phyloP scores from a whole-genome alignment of 2,888 invertebrate species.

The Ormia ochracea region DNA sequence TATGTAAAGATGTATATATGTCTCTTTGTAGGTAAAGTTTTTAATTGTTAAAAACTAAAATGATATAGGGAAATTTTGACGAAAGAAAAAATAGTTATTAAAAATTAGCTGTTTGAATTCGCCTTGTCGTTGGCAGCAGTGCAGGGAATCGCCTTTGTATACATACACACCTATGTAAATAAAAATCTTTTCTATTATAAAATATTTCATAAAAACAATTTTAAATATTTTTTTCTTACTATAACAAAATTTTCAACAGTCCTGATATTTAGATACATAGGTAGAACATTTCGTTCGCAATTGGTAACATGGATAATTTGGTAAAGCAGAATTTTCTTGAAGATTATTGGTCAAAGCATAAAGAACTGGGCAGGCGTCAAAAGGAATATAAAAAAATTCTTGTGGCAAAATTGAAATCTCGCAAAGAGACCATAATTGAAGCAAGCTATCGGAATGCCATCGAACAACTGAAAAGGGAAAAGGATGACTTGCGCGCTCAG shows the following conservation, averaged over 20 bases:
- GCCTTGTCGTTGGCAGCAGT: too few relatives aligned
- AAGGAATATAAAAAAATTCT: slow-evolving; percentile 74
- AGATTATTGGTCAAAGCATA: slow-evolving; percentile 69
- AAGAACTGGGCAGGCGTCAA: slow-evolving; percentile 72
- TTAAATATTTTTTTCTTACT: not conserved
- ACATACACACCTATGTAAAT: too few relatives aligned
- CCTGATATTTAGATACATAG: not conserved
- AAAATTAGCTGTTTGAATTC: too few relatives aligned
- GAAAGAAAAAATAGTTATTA: too few relatives aligned
- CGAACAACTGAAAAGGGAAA: slow-evolving; percentile 70
- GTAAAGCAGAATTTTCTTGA: slow-evolving; percentile 68
- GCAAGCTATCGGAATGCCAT: slow-evolving; percentile 71
- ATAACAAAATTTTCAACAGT: slow-evolving; percentile 2
- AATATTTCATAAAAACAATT: not conserved
- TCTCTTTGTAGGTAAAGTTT: too few relatives aligned
- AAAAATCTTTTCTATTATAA: not conserved
- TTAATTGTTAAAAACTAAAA: too few relatives aligned
- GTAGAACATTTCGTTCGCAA: not conserved
- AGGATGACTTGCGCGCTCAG: slow-evolving; percentile 71
- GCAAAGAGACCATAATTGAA: slow-evolving; percentile 72
- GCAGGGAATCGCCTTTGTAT: too few relatives aligned
- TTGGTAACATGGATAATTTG: slow-evolving; percentile 39
- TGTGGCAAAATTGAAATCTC: slow-evolving; percentile 68
- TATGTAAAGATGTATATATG: too few relatives aligned
- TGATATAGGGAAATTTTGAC: too few relatives aligned